Evolutionary conservation across 2,888 invertebrate genomes (phyloP), one percentile per base, ranked within the genome.

Genomic region (Flabesymbios commensalis): DNA sequence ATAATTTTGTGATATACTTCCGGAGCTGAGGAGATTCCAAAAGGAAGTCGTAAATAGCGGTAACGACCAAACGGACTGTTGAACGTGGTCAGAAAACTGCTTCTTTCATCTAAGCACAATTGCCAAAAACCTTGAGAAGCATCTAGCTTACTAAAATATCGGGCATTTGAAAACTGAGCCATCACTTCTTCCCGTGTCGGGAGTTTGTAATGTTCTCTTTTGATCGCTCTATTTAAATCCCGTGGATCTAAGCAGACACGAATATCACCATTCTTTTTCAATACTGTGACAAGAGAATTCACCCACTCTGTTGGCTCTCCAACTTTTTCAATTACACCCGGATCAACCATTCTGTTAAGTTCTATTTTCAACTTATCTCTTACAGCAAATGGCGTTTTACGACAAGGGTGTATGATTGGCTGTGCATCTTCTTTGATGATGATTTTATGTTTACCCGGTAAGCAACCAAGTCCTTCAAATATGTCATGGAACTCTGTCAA

Each of bases 11-110:
- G 45, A 29, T 61, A 61, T 3, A 61, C 36, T 61, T 61, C 59
- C 19, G 36, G 24, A 17, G 26, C 19, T 24, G 61, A 39, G 7
- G 24, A 48, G 17, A 52, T 29, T 10, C 61, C 51, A 51, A 61
- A 61, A n/a, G 61, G 58, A 3, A 61, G 43, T 19, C 59, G 33
- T 19, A 32, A 29, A 36, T 42, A 62, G n/a, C 61, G 26, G 41
- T 61, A 61, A 19, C 43, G 48, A 4, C 62, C 62, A 53, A 61
- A 54, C n/a, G 59, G 59, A 10, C 53, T 61, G 14, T 31, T 43
- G 19, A 61, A 61, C 3, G 62, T 62, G 10, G 62, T 61, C 26
- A 62, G 39, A 26, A 33, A 31, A 36, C 53, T 54, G 7, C 52
- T 41, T 33, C 54, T 26, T 3, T 43, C 45, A 45, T 60, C 59